These are phyloP conservation scores for Ypsolopha scabrella DNA, from an alignment of 2,888 invertebrate species.

Conservation along the genomic window DNA sequence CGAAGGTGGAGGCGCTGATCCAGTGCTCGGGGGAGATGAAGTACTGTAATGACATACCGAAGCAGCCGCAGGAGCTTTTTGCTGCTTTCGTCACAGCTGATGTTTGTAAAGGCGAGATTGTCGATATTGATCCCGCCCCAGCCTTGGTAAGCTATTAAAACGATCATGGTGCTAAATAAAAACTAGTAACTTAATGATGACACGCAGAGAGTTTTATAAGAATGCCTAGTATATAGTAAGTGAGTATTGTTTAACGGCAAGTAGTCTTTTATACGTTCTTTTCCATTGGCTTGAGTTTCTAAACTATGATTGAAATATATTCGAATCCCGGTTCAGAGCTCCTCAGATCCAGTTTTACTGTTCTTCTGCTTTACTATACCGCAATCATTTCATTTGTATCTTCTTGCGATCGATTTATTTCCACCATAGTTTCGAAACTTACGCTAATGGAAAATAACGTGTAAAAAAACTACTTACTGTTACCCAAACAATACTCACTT, in stretches of 20 bases:
- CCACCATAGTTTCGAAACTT: no score
- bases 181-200: neutral
- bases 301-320: no score
- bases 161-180: neutral
- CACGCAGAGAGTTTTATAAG: neutral
- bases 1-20: slow-evolving; percentile 72
- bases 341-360: no score
- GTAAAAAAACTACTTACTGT: no score
- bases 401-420: no score
- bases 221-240: neutral
- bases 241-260: neutral
- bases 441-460: no score
- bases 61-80: slow-evolving; percentile 71
- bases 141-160: slow-evolving; percentile 66
- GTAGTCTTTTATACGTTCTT: neutral
- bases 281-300: neutral
- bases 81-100: slow-evolving; percentile 74
- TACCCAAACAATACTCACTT: no score
- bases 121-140: slow-evolving; percentile 69
- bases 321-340: no score
- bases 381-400: no score
- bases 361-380: no score
- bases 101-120: slow-evolving; percentile 68
- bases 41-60: slow-evolving; percentile 74
- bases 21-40: slow-evolving; percentile 59